A percentile compares a stretch with the other conserved stretches of the same genome.
Evolutionary conservation across 2,797 vertebrate genomes (phyloP).

Genomic region (Lithobates pipiens): DNA sequence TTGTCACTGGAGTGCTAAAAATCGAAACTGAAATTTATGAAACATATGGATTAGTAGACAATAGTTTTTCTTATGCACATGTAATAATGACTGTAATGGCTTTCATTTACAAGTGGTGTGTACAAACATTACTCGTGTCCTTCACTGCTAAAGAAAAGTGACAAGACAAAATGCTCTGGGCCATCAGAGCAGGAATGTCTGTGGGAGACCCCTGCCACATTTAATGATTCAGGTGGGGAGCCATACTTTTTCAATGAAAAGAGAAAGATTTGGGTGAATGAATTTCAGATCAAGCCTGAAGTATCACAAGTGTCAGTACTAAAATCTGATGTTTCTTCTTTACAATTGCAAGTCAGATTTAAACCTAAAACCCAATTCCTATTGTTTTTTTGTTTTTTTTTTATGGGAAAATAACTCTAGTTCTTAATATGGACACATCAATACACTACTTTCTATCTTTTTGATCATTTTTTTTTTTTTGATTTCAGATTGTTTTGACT

Average conservation of each 20-base stretch:
- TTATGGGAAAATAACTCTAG: not conserved
- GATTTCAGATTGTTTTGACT: no score
- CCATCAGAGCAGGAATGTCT: not conserved
- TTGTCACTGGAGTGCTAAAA: not conserved
- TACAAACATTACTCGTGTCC: not conserved
- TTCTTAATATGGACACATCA: not conserved
- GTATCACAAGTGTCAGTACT: not conserved
- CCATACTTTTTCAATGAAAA: conserved; percentile 63
- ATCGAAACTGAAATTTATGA: not conserved
- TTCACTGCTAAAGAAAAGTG: not conserved
- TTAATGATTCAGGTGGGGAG: not conserved
- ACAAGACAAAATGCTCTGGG: not conserved
- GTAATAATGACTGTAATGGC: not conserved
- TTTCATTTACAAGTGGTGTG: not conserved
- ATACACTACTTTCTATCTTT: no score
- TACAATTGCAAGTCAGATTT: not conserved
- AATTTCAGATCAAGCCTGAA: not conserved
- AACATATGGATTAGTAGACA: not conserved
- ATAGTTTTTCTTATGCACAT: not conserved
- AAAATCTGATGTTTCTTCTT: not conserved
- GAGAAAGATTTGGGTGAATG: not conserved
- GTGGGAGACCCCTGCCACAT: not conserved
- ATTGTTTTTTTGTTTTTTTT: not conserved
- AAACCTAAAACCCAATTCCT: not conserved
- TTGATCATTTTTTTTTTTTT: no score